phyloP scores from a whole-genome alignment of 2,888 invertebrate genomes.

The Mycalesis mineus region DNA sequence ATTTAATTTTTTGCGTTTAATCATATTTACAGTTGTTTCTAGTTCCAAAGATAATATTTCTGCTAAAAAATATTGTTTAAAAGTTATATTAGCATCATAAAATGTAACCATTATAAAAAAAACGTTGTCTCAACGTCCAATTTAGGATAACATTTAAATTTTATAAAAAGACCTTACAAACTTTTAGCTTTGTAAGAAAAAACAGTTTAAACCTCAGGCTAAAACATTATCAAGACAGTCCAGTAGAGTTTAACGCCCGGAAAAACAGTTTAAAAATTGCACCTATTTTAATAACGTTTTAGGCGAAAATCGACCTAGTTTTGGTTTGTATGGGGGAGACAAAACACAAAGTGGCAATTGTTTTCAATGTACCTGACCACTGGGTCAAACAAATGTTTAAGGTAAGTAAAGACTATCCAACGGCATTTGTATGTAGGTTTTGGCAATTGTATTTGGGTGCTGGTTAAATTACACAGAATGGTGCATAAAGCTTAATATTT shows the following conservation, averaged over 20 bases:
- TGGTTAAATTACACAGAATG: too few species aligned
- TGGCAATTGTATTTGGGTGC: too few species aligned
- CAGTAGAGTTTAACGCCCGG: conserved; percentile 2
- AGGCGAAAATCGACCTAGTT: background rate
- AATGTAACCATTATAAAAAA: too few species aligned
- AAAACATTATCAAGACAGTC: conserved; percentile 9
- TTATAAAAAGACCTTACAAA: background rate
- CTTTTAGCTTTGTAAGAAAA: background rate
- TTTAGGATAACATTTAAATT: background rate
- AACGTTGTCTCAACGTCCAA: background rate
- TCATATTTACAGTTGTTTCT: too few species aligned
- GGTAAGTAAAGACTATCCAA: too few species aligned
- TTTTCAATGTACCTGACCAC: background rate
- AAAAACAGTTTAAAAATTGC: conserved; percentile 19
- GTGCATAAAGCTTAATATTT: too few species aligned
- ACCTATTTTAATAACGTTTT: conserved; percentile 25
- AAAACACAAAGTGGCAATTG: background rate
- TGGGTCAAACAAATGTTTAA: background rate
- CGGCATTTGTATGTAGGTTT: too few species aligned
- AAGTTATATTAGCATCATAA: too few species aligned
- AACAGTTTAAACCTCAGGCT: background rate
- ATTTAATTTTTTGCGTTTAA: too few species aligned
- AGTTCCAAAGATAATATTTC: too few species aligned
- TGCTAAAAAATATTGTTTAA: too few species aligned
- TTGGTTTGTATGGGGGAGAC: background rate